Percentiles rank a stretch among this genome's conserved stretches.
Conservation (phyloP, 2,113 vertebrate species). For the Neotragus pygmaeus region DNA sequence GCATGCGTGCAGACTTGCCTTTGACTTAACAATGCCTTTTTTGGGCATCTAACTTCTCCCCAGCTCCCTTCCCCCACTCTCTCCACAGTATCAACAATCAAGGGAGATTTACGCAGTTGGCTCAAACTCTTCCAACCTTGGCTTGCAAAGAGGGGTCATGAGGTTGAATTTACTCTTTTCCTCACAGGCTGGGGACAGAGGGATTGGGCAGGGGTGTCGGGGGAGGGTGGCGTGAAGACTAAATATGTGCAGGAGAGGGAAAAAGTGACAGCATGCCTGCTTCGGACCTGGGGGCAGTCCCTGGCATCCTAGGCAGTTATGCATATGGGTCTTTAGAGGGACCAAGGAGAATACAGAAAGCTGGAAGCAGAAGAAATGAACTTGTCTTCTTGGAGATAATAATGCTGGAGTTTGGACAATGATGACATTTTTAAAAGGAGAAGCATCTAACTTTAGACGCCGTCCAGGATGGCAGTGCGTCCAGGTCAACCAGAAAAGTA, state of each 20-base stretch:
- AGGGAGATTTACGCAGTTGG: constrained; percentile 67
- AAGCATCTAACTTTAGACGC: background rate
- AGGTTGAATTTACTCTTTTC: constrained; percentile 57
- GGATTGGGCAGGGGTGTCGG: background rate
- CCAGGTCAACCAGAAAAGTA: background rate
- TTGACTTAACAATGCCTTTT: constrained; percentile 85
- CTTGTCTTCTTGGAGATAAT: background rate
- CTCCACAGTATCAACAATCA: constrained; percentile 53
- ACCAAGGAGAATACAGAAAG: constrained; percentile 11
- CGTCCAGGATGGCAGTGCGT: background rate
- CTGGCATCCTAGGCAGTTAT: background rate
- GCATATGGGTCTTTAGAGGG: constrained; percentile 38
- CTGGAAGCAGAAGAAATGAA: background rate
- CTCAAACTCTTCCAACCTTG: constrained; percentile 60
- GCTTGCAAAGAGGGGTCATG: constrained; percentile 60
- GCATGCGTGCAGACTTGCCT: constrained; percentile 49
- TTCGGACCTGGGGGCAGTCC: background rate
- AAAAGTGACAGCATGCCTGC: background rate
- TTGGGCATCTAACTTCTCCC: constrained; percentile 79
- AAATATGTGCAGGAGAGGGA: too few relatives aligned
- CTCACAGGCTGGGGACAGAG: background rate
- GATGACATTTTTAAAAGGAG: background rate
- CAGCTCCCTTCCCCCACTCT: background rate
- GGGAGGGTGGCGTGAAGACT: background rate
- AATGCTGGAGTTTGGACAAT: background rate